Conservation (phyloP, 2,113 vertebrate genomes). For the Formicarius rufipectus region DNA sequence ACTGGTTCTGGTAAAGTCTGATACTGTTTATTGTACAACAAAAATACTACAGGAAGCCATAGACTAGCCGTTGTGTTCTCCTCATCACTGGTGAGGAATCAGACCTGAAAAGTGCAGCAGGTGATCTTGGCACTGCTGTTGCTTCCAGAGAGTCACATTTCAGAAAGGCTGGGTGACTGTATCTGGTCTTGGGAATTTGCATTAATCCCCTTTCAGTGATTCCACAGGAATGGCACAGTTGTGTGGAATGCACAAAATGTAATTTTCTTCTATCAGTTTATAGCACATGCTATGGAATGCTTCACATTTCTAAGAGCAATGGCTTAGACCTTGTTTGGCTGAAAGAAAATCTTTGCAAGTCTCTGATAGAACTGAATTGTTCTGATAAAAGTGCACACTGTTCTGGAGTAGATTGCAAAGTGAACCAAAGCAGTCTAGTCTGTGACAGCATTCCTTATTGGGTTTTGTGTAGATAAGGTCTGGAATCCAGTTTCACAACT, state of each 20-base stretch:
- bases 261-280: accelerated
- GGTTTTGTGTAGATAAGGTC: background rate
- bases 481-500: background rate
- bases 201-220: background rate
- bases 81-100: background rate
- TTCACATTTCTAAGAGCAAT: background rate
- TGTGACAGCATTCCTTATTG: accelerated
- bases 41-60: background rate
- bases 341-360: background rate
- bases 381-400: background rate
- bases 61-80: background rate
- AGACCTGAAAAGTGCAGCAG: background rate
- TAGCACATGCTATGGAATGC: background rate
- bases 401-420: background rate
- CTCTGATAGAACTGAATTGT: background rate
- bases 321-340: background rate
- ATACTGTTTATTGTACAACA: background rate
- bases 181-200: background rate
- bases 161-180: background rate
- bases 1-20: background rate
- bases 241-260: background rate
- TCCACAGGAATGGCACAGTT: background rate
- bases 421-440: background rate
- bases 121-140: background rate
- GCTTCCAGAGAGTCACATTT: background rate